These are phyloP conservation scores for Megaleporinus macrocephalus DNA, from an alignment of 2,113 vertebrate genomes.

Conservation along the genomic window DNA sequence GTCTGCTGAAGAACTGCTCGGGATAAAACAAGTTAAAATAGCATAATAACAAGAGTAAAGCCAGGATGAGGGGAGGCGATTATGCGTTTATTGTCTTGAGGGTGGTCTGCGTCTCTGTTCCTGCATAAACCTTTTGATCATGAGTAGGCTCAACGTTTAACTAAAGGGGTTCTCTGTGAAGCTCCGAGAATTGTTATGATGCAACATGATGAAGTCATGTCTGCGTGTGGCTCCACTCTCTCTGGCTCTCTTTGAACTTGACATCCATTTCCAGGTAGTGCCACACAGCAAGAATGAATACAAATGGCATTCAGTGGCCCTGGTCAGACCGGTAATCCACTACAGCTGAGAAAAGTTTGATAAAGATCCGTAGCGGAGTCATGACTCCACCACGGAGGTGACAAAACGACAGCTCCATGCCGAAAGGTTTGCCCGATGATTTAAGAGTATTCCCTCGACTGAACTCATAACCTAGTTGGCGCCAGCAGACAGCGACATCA, in stretches of 20 bases:
- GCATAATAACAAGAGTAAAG: not conserved
- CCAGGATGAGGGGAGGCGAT: not conserved
- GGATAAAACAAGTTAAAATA: not conserved
- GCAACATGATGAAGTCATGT: slow-evolving; percentile 44
- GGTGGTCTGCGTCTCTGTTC: slow-evolving; percentile 18
- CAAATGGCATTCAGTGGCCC: not conserved
- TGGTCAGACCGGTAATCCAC: slow-evolving; percentile 22
- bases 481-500: not conserved
- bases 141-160: slow-evolving; percentile 4
- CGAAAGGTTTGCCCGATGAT: slow-evolving; percentile 20
- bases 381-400: slow-evolving; percentile 15
- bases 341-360: slow-evolving; percentile 17
- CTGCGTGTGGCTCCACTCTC: slow-evolving; percentile 24
- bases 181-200: slow-evolving; percentile 6
- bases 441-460: slow-evolving; percentile 13
- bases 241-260: not conserved
- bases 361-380: slow-evolving; percentile 16
- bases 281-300: slow-evolving; percentile 4
- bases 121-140: slow-evolving; percentile 35
- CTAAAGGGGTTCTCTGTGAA: not conserved
- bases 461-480: slow-evolving; percentile 25
- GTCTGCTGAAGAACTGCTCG: not conserved
- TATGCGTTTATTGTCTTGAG: not conserved
- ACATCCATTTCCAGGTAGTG: slow-evolving; percentile 37
- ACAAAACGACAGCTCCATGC: slow-evolving; percentile 29